phyloP scores from a whole-genome alignment of 2,113 vertebrate genomes.

The Columba livia region DNA sequence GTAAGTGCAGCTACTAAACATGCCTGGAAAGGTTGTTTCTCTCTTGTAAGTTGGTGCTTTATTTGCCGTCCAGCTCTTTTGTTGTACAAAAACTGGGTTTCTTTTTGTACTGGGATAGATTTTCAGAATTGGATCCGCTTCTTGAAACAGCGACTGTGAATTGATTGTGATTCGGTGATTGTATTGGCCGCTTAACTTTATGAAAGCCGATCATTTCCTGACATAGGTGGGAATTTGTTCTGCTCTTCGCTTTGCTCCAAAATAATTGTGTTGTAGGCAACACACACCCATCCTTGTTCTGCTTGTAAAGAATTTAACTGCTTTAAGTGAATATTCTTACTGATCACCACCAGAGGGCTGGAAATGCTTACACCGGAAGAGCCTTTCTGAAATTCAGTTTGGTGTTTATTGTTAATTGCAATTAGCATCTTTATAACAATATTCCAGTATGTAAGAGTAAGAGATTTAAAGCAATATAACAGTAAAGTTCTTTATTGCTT shows the following conservation, averaged over 20 bases:
- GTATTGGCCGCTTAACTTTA: neutral
- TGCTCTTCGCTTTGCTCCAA: neutral
- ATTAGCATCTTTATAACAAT: neutral
- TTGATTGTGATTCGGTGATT: neutral
- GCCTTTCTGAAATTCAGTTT: neutral
- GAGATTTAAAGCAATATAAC: neutral
- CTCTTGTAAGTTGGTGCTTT: neutral
- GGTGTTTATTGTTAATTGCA: neutral
- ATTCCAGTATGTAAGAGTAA: neutral
- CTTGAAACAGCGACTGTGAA: neutral
- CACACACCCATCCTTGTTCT: neutral
- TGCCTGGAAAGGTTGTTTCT: neutral
- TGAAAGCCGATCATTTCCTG: neutral
- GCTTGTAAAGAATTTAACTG: neutral
- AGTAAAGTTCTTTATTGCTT: neutral
- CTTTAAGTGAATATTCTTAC: neutral
- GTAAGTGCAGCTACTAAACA: slow-evolving; percentile 70
- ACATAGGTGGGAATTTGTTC: rapidly evolving
- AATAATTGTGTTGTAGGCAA: neutral
- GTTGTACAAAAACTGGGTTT: neutral
- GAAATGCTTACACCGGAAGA: neutral
- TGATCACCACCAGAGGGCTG: slow-evolving; percentile 12
- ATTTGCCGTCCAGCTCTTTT: neutral
- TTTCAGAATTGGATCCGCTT: neutral
- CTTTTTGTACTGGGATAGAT: neutral